Conservation (phyloP, 2,113 vertebrate genomes). For the Hylia prasina region DNA sequence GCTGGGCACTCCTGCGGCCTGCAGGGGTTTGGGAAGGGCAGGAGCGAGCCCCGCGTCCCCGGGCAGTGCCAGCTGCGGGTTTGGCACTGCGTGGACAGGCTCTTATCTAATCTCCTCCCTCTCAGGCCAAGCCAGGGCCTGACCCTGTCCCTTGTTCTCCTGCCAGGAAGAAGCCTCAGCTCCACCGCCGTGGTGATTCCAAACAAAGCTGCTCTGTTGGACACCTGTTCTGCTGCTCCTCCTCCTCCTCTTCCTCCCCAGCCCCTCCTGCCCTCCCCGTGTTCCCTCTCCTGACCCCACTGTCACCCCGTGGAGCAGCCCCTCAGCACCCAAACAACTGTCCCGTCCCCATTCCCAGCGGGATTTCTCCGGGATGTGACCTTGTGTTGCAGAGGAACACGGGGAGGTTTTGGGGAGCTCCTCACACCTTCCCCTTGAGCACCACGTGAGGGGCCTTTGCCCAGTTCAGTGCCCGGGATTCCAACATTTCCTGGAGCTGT, state of each 20-base stretch:
- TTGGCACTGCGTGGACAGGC: neutral
- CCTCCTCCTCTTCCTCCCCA: neutral
- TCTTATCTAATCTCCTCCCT: neutral
- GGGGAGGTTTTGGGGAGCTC: neutral
- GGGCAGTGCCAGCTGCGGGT: fast-evolving
- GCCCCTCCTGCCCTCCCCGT: neutral
- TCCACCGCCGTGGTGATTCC: neutral
- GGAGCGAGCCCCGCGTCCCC: neutral
- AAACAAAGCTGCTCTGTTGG: neutral
- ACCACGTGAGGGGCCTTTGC: neutral
- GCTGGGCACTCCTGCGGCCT: neutral
- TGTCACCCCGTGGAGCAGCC: neutral
- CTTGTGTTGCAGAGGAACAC: neutral
- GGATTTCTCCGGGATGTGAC: neutral
- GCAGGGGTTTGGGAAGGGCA: neutral
- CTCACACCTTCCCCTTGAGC: neutral
- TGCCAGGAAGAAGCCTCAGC: neutral
- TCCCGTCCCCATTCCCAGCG: fast-evolving
- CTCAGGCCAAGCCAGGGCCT: neutral
- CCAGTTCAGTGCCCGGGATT: neutral
- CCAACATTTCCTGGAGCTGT: fast-evolving
- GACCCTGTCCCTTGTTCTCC: neutral
- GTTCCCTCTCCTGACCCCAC: neutral
- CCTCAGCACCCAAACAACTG: neutral
- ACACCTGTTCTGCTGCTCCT: neutral